Conservation (phyloP, 2,888 invertebrate genomes). For the Amphipoea lucens region DNA sequence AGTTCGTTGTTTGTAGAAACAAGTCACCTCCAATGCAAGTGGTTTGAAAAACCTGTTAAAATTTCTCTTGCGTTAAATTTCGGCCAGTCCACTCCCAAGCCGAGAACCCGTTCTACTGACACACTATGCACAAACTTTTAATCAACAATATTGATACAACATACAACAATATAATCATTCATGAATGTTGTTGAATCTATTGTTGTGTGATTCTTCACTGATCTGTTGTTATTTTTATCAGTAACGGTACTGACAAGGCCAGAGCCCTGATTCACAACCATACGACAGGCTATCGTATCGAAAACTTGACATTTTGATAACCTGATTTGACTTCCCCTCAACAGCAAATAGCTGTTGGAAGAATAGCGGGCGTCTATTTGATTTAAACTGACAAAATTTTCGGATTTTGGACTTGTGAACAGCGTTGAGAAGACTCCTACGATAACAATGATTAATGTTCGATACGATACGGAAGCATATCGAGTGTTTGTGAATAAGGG, state of each 20-base stretch:
- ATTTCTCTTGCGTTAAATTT: slow-evolving; percentile 68
- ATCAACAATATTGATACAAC: slow-evolving; percentile 25
- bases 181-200: slow-evolving; percentile 7
- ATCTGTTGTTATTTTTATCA: slow-evolving; percentile 54
- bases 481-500: no score
- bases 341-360: no score
- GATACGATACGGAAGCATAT: no score
- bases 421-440: no score
- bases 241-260: slow-evolving; percentile 73
- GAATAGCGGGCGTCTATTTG: no score
- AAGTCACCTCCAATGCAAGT: slow-evolving; percentile 44
- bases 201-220: not conserved
- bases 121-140: slow-evolving; percentile 40
- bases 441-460: no score
- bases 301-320: no score
- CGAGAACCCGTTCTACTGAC: slow-evolving; percentile 63
- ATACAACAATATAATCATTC: not conserved
- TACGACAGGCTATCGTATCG: no score
- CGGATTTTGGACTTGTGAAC: no score
- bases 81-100: slow-evolving; percentile 50
- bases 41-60: slow-evolving; percentile 63
- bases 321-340: no score
- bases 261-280: no score
- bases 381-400: no score
- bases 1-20: slow-evolving; percentile 45